Base-by-base conservation (phyloP, 2,797 vertebrate species). In the Tokudaia tokunoshimensis region DNA sequence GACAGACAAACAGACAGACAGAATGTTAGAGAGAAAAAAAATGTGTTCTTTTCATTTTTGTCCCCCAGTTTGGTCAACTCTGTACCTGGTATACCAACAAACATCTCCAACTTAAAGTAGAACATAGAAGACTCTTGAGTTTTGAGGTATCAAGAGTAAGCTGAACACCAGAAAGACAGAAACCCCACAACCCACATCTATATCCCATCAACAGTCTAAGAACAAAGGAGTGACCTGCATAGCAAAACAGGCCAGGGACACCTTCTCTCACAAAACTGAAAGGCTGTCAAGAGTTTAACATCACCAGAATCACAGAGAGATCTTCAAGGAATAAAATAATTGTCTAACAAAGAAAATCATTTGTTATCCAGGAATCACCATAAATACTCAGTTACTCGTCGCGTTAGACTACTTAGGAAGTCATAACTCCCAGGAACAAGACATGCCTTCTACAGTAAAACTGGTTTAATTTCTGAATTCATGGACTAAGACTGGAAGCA, bases 221-320 rank as follows among this genome's bases (percentile, higher is more conserved):
- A 82, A 97, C 94, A 95, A 90, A 95, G 57, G 31, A 84, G 72
- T 63, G 67, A 67, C 47, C 55, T 80, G 47, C 79, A 92, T 72
- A 95, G 75, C 91, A 80, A 80, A 86, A 55, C 63, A 86, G 59
- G 37, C 75, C 89, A 94, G 50, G 55, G 52, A 57, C 84, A 59
- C 61, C 79, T 91, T 89, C 89, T 83, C 94, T 95, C 89, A 81
- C 10, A 44, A 96, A 94, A 88, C 0, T 96, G 87, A 96, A 95
- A 96, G 44, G 34, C 93, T 91, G 63, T 94, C 91, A 96, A 95
- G 92, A 92, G 95, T 57, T 94, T 96, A 82, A 47, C 93, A 96
- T 72, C 72, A 89, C 72, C 88, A 74, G 50, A 89, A 95, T 95
- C 80, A 95, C 96, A 88, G 78, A 94, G 86, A 94, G 86, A 95